Evolutionary conservation across 2,888 invertebrate genomes (phyloP).

Genomic region (Ametastegia equiseti): DNA sequence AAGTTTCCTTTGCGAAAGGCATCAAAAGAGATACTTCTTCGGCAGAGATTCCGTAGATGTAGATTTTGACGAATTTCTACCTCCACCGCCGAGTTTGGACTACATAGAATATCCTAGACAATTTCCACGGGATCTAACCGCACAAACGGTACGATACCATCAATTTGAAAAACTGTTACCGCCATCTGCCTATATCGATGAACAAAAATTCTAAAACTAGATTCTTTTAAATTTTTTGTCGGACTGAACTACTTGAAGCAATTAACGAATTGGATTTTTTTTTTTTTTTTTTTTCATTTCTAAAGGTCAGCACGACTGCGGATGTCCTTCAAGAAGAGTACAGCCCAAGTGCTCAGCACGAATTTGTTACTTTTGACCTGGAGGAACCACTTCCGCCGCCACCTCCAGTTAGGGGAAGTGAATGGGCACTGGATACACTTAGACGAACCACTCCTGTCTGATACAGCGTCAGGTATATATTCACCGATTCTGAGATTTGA

Average conservation of each 20-base stretch:
- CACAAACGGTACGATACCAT: slow-evolving; percentile 79
- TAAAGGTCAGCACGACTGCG: slow-evolving; percentile 80
- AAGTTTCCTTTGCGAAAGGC: slow-evolving; percentile 71
- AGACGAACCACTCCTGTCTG: slow-evolving; percentile 76
- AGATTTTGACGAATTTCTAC: slow-evolving; percentile 83
- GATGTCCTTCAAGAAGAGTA: slow-evolving; percentile 75
- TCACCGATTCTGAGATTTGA: neutral
- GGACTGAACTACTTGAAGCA: neutral
- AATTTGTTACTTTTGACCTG: slow-evolving; percentile 84
- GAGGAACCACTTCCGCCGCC: slow-evolving; percentile 78
- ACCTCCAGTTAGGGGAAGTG: slow-evolving; percentile 75
- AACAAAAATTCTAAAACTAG: neutral
- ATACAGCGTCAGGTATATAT: slow-evolving; percentile 71
- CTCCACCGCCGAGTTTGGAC: slow-evolving; percentile 80
- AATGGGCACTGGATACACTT: slow-evolving; percentile 73
- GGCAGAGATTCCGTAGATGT: slow-evolving; percentile 79
- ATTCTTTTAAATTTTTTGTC: too few species aligned
- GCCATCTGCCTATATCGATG: neutral
- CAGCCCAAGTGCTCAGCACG: slow-evolving; percentile 79
- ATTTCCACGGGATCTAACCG: slow-evolving; percentile 82
- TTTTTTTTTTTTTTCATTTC: slow-evolving; percentile 50
- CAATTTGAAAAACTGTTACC: neutral
- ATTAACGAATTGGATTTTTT: neutral
- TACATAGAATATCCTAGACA: slow-evolving; percentile 75
- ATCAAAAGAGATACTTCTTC: slow-evolving; percentile 82